phyloP scores from a whole-genome alignment of 2,888 invertebrate species.

The Rosalia funebris region DNA sequence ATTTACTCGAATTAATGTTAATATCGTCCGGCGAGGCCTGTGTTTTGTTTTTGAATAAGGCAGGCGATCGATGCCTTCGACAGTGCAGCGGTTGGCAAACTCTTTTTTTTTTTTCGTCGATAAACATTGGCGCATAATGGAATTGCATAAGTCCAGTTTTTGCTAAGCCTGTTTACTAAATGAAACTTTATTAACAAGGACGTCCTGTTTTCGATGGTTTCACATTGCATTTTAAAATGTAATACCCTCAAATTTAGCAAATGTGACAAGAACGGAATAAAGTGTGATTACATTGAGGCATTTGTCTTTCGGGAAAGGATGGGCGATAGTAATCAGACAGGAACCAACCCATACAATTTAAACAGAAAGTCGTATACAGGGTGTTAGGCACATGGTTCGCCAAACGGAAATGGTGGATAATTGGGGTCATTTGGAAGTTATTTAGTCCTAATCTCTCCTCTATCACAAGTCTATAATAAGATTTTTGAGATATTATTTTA shows the following conservation, averaged over 20 bases:
- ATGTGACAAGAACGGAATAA: not conserved
- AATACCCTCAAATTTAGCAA: constrained; percentile 16
- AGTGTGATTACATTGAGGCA: too few relatives aligned
- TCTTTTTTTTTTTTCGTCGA: constrained; percentile 11
- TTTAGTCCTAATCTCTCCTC: too few relatives aligned
- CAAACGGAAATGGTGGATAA: too few relatives aligned
- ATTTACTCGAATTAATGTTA: constrained; percentile 22
- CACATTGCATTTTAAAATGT: constrained; percentile 10
- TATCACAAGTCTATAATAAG: too few relatives aligned
- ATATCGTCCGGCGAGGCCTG: not conserved
- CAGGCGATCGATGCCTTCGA: not conserved
- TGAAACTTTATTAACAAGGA: constrained; percentile 20
- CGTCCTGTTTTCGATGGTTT: constrained; percentile 20
- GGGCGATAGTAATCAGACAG: too few relatives aligned
- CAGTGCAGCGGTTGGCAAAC: not conserved
- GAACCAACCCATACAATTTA: too few relatives aligned
- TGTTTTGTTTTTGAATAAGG: constrained; percentile 12
- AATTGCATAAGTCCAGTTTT: constrained; percentile 23
- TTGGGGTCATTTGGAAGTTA: too few relatives aligned
- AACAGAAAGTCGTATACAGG: too few relatives aligned
- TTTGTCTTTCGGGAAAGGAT: too few relatives aligned
- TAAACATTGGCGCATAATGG: constrained; percentile 19
- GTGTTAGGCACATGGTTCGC: too few relatives aligned
- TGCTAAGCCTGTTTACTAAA: constrained; percentile 19
- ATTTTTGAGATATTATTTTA: too few relatives aligned